Evolutionary conservation across 2,113 vertebrate species (phyloP), one percentile per base, ranked within the genome.

Genomic region (Pyxicephalus adspersus): DNA sequence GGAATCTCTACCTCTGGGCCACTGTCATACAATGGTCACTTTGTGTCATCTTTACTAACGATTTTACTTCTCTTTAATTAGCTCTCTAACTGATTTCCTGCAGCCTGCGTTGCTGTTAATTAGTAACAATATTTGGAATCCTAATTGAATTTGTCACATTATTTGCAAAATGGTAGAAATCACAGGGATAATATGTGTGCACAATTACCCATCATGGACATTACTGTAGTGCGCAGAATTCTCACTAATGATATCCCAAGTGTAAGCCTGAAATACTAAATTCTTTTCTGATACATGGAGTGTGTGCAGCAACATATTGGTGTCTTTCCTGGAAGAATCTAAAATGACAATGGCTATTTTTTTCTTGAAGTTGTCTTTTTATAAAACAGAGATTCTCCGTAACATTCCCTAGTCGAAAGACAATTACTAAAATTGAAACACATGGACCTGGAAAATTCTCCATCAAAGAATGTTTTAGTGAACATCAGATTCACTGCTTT

Each of bases 61-160:
- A 22, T 70, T 70, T 8, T 19, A 19, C 25, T 70, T 70, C 20
- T 54, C 23, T 52, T 28, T 70, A 18, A 70, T 70, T 26, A 52
- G 67, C 50, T n/a, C 19, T 28, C 19, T 26, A 17, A 26, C 23
- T 26, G 67, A 26, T 52, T 45, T 45, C 50, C 67, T 70, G 15
- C 23, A 20, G 67, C 45, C 18, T 50, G 22, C 13, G 17, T 26
- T 3, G 16, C 45, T 5, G 22, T 13, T 25, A 52, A 70, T 28
- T 28, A 52, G 45, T 51, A 70, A 26, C 17, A 70, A 52, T 25
- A 70, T 70, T 70, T 52, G 19, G 23, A 25, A 18, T 70, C 28
- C 45, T 70, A 52, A 70, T 70, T 52, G 25, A 9, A 19, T 52
- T 52, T 52, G 50, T 25, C 19, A 26, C 6, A 28, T 70, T 28